Evolutionary conservation across 1,140 invertebrate species (phyloP).

Genomic region (Drosophila seguyi): DNA sequence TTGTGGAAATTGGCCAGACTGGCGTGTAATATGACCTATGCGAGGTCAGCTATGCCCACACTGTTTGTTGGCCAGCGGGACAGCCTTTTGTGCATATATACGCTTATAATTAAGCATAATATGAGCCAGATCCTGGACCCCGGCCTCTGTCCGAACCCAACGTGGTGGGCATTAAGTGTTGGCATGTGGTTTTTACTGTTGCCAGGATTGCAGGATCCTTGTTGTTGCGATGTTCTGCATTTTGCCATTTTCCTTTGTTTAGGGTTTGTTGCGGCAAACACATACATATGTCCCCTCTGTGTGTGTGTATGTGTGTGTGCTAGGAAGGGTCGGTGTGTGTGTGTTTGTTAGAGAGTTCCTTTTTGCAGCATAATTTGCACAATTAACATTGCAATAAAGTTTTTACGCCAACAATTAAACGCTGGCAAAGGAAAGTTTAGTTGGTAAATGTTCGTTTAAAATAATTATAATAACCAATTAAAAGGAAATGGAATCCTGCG

Average conservation of each 20-base stretch:
- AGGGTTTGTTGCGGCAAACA: slow-evolving; percentile 41
- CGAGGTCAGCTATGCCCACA: slow-evolving; percentile 29
- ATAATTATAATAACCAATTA: slow-evolving; percentile 29
- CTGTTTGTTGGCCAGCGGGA: slow-evolving; percentile 38
- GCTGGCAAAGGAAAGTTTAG: slow-evolving; percentile 32
- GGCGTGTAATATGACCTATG: slow-evolving; percentile 46
- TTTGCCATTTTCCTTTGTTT: slow-evolving; percentile 60
- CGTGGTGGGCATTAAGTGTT: slow-evolving; percentile 75
- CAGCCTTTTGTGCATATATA: slow-evolving; percentile 58
- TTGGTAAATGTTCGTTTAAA: slow-evolving; percentile 23
- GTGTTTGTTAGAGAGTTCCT: slow-evolving; percentile 5
- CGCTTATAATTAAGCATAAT: slow-evolving; percentile 79
- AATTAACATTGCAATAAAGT: slow-evolving; percentile 76
- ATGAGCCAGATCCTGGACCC: slow-evolving; percentile 47
- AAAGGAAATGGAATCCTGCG: slow-evolving; percentile 16
- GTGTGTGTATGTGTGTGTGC: neutral
- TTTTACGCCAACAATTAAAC: slow-evolving; percentile 67
- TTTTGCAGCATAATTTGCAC: slow-evolving; percentile 69
- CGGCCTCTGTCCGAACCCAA: slow-evolving; percentile 37
- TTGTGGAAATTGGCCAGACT: slow-evolving; percentile 32
- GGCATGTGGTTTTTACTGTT: slow-evolving; percentile 69
- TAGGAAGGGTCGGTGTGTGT: neutral
- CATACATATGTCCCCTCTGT: slow-evolving; percentile 11
- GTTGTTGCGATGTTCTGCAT: slow-evolving; percentile 38
- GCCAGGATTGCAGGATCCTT: slow-evolving; percentile 39